Evolutionary conservation across 2,113 vertebrate species (phyloP), one percentile per base, ranked within the genome.

Genomic region (Solea senegalensis): DNA sequence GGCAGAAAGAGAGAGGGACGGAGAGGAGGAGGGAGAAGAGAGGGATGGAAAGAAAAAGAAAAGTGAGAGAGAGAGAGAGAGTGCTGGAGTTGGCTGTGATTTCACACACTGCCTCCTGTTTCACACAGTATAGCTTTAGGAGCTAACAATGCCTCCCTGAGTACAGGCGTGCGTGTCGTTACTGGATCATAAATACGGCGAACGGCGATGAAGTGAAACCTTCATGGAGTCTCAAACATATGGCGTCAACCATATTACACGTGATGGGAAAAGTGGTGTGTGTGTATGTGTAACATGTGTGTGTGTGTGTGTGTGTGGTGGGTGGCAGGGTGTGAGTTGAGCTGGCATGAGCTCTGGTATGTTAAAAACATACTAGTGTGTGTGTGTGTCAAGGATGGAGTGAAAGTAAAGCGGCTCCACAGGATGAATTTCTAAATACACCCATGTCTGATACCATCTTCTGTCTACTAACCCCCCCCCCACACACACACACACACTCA

Each of bases 391-490:
- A 64, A 80, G 41, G 61, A 70, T 71, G 45, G 72, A 68, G 74
- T 74, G 82, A 81, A 82, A 82, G 83, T 41, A 58, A 72, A 70
- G 77, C 81, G 4, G 82, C 78, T 87, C 80, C 84, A 80, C 66
- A 85, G 79, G 80, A 86, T 74, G 84, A 86, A 90, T 89, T 83
- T 89, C 84, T 84, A 78, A 86, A 84, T 58, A 43, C 16, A 45
- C 76, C 78, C 60, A 9, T 66, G 74, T 90, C 83, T 86, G 84
- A 82, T 87, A 56, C 70, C 74, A 69, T 69, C 87, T 57, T 54
- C 71, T 53, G 51, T 68, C 69, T 73, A 15, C 50, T 59, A 4
- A n/a, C 64, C 16, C 26, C 65, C 27, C 34, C 8, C 34, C 13
- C 8, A 9, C 48, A 49, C 48, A 15, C 48, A 15, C 48, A 15